These are phyloP conservation scores for Crenuchus spilurus DNA, from an alignment of 2,797 vertebrate genomes.

Conservation along the genomic window DNA sequence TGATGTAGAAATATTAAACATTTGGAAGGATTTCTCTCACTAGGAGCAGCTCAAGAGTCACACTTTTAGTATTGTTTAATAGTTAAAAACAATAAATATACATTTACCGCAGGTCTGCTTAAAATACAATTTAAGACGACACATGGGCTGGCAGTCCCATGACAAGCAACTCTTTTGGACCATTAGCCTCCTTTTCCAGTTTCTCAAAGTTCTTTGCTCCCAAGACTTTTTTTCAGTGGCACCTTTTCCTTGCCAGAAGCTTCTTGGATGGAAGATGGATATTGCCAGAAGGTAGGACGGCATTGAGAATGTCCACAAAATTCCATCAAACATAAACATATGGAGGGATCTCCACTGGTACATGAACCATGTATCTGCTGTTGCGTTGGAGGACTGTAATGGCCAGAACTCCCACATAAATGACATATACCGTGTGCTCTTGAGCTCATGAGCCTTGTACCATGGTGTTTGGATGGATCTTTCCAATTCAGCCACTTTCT, in stretches of 20 bases:
- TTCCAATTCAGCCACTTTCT: background rate
- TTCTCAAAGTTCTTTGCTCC: slow-evolving; percentile 17
- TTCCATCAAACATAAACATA: slow-evolving; percentile 33
- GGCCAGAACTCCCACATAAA: slow-evolving; percentile 9
- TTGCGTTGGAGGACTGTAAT: slow-evolving; percentile 20
- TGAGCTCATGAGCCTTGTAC: slow-evolving; percentile 17
- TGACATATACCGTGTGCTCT: slow-evolving; percentile 14
- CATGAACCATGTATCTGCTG: slow-evolving; percentile 23
- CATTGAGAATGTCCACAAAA: slow-evolving; percentile 34
- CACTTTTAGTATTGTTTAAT: slow-evolving; percentile 36
- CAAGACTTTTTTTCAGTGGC: slow-evolving; percentile 10
- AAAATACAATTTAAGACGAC: slow-evolving; percentile 36
- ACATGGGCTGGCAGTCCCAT: slow-evolving; percentile 18
- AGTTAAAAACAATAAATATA: slow-evolving; percentile 58
- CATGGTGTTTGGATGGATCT: slow-evolving; percentile 21
- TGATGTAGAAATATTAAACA: slow-evolving; percentile 17
- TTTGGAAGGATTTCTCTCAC: slow-evolving; percentile 17
- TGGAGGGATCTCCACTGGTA: slow-evolving; percentile 13
- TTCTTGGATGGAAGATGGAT: slow-evolving; percentile 30
- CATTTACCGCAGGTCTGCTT: slow-evolving; percentile 24
- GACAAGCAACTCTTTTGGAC: slow-evolving; percentile 32
- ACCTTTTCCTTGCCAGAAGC: slow-evolving; percentile 20
- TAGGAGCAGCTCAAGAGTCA: slow-evolving; percentile 23
- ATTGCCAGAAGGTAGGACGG: slow-evolving; percentile 34
- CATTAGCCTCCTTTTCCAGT: background rate